phyloP scores from a whole-genome alignment of 1,140 invertebrate genomes.

The Zelostemma sp. region DNA sequence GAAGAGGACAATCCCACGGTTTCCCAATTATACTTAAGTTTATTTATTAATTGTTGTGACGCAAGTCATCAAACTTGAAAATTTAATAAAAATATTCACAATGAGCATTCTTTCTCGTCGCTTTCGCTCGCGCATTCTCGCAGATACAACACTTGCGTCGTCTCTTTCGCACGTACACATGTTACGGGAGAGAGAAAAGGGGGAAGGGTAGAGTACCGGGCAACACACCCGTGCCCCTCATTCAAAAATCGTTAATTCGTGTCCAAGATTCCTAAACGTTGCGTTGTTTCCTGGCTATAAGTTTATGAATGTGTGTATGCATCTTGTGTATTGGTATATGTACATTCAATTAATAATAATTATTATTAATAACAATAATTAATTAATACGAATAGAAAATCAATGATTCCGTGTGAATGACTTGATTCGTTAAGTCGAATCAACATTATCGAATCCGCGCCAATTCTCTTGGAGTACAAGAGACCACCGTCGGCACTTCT shows the following conservation, averaged over 20 bases:
- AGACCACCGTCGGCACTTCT: conserved; percentile 17
- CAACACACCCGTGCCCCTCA: neutral
- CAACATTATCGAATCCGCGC: conserved; percentile 39
- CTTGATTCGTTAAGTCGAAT: conserved; percentile 55
- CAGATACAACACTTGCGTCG: conserved; percentile 51
- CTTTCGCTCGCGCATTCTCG: conserved; percentile 50
- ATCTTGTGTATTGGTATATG: conserved; percentile 61
- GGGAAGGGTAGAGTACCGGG: conserved; percentile 17
- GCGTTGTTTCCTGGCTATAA: conserved; percentile 46
- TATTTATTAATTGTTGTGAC: conserved; percentile 71
- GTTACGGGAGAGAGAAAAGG: conserved; percentile 17
- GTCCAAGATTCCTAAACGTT: conserved; percentile 39
- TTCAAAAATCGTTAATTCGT: conserved; percentile 24
- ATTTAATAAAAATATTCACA: conserved; percentile 73
- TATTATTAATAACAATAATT: conserved; percentile 68
- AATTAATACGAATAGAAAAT: conserved; percentile 69
- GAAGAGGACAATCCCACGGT: conserved; percentile 29
- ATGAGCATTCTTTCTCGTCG: conserved; percentile 66
- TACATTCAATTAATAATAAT: conserved; percentile 71
- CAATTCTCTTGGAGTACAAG: conserved; percentile 18
- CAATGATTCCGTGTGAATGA: conserved; percentile 64
- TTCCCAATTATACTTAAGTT: conserved; percentile 67
- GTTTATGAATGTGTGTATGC: conserved; percentile 53
- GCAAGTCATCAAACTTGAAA: conserved; percentile 72
- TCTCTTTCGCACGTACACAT: conserved; percentile 12